phyloP scores from a whole-genome alignment of 35 echinoderm and acorn worm genomes.

The Patiria miniata region DNA sequence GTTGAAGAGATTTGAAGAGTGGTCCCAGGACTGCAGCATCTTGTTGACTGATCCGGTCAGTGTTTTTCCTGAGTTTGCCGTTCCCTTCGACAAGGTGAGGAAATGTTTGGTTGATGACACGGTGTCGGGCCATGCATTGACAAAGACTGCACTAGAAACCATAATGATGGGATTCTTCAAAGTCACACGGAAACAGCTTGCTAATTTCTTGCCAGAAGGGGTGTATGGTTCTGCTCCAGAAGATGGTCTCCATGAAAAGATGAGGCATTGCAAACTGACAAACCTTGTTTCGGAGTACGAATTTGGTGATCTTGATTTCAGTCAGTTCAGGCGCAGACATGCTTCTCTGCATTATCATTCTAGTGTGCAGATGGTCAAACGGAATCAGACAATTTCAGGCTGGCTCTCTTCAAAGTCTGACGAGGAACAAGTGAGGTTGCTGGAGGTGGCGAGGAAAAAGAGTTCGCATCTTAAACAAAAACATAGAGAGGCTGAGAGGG shows the following conservation, averaged over 20 bases:
- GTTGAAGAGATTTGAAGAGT: conserved; percentile 21
- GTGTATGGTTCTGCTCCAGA: conserved; percentile 25
- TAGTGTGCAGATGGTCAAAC: conserved; percentile 26
- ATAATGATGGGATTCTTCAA: conserved; percentile 28
- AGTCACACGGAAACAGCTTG: conserved; percentile 27
- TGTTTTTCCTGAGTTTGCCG: conserved; percentile 4
- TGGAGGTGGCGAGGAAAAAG: conserved; percentile 2
- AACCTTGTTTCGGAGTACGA: conserved; percentile 51
- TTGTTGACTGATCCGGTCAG: background rate
- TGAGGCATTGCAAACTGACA: conserved; percentile 48
- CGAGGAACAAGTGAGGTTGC: background rate
- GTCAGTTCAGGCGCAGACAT: conserved; percentile 39
- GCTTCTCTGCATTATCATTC: conserved; percentile 40
- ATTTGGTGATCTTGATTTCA: conserved; percentile 62
- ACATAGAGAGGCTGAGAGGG: conserved; percentile 10
- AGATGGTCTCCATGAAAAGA: conserved; percentile 15
- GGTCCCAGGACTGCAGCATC: background rate
- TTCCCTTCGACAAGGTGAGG: background rate
- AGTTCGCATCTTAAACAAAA: background rate
- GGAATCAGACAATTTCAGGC: conserved; percentile 22
- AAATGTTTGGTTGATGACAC: background rate
- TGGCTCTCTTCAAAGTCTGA: background rate
- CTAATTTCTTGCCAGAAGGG: conserved; percentile 41
- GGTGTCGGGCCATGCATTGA: background rate
- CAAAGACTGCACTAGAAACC: background rate